These are phyloP conservation scores for Intellagama lesueurii DNA, from an alignment of 2,797 vertebrate genomes.

Conservation along the genomic window DNA sequence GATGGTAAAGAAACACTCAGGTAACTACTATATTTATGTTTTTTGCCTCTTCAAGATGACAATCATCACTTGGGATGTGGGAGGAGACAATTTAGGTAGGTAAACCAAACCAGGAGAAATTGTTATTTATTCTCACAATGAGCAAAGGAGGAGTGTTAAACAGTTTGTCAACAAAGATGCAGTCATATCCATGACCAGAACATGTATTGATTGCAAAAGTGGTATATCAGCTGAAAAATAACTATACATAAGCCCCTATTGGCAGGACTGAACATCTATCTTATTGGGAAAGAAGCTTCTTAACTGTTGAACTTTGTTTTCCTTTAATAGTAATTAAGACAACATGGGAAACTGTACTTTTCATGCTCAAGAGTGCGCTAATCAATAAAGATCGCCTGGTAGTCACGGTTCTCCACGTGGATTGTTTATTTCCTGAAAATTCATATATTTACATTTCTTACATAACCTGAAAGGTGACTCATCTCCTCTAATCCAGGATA, in stretches of 20 bases:
- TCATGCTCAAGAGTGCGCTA: neutral
- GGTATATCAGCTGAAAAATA: neutral
- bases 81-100: neutral
- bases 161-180: neutral
- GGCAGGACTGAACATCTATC: neutral
- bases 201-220: neutral
- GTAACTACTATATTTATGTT: neutral
- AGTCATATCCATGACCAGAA: neutral
- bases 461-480: neutral
- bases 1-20: neutral
- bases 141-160: neutral
- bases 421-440: neutral
- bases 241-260: no score
- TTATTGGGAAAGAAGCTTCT: neutral
- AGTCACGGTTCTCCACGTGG: neutral
- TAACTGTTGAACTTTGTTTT: neutral
- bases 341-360: neutral
- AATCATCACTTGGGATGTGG: no score
- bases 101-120: neutral
- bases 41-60: neutral
- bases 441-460: neutral
- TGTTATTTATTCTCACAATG: neutral
- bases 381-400: neutral
- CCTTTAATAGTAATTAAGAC: neutral
- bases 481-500: neutral